phyloP scores from a whole-genome alignment of 2,113 vertebrate genomes.

The Phycodurus eques region DNA sequence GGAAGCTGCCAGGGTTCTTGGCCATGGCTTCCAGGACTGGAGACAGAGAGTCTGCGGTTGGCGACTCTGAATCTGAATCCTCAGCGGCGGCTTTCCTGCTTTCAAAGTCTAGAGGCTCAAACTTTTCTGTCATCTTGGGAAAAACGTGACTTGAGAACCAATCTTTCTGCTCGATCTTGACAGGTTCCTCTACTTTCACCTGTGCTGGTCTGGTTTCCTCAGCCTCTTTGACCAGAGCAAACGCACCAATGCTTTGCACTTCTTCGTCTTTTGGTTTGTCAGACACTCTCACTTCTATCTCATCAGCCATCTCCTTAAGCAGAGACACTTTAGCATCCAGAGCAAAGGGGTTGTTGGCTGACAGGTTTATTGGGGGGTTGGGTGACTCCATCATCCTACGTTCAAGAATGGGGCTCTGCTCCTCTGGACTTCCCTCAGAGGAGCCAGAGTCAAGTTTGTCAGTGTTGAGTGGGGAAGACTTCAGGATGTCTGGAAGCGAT shows the following conservation, averaged over 20 bases:
- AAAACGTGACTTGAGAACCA: constrained; percentile 63
- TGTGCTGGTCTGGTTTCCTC: constrained; percentile 71
- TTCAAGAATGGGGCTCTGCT: constrained; percentile 70
- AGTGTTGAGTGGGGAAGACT: constrained; percentile 85
- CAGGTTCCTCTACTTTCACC: constrained; percentile 42
- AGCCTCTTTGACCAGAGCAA: constrained; percentile 89
- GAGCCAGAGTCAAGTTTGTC: constrained; percentile 74
- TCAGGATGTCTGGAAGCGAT: constrained; percentile 89
- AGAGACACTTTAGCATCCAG: constrained; percentile 82
- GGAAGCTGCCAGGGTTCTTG: constrained; percentile 71
- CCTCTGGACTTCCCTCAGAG: constrained; percentile 72
- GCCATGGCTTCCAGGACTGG: constrained; percentile 75
- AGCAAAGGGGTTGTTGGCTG: constrained; percentile 70
- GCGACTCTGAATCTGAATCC: constrained; percentile 73
- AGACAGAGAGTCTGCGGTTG: constrained; percentile 73
- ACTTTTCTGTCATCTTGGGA: constrained; percentile 50
- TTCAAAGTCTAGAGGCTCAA: constrained; percentile 64
- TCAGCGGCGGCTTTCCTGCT: constrained; percentile 48
- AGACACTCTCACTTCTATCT: constrained; percentile 60
- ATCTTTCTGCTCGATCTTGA: constrained; percentile 61
- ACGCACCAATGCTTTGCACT: constrained; percentile 83
- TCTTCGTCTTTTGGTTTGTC: constrained; percentile 46
- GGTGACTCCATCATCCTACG: constrained; percentile 73
- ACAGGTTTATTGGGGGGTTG: constrained; percentile 74
- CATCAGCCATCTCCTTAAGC: constrained; percentile 82